Evolutionary conservation across 2,113 vertebrate species (phyloP).

Genomic region (Rhizomys pruinosus): DNA sequence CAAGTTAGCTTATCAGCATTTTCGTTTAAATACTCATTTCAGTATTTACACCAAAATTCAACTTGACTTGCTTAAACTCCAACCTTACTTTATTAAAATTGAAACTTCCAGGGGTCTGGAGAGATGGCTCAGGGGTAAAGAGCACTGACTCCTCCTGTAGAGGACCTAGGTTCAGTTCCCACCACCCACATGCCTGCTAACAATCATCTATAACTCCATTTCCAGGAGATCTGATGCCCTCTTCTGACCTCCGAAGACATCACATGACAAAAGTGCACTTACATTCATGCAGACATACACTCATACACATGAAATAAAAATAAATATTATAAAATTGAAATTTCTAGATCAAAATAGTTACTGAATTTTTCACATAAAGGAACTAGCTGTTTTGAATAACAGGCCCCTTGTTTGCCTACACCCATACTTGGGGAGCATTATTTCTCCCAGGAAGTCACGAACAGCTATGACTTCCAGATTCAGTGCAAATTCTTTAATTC

Average conservation of each 20-base stretch:
- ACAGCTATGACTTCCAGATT: not conserved
- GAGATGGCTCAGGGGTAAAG: too few relatives aligned
- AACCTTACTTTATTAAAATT: slow-evolving; percentile 55
- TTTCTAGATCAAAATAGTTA: slow-evolving; percentile 68
- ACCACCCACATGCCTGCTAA: too few relatives aligned
- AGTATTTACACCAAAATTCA: slow-evolving; percentile 14
- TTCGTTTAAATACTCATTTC: slow-evolving; percentile 17
- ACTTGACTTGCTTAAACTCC: not conserved
- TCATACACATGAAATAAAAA: too few relatives aligned
- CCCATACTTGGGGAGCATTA: not conserved
- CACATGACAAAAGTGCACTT: too few relatives aligned
- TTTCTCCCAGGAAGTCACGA: accelerated
- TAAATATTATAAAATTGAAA: not conserved
- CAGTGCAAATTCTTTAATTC: not conserved
- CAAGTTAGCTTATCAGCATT: slow-evolving; percentile 14
- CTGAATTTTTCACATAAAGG: slow-evolving; percentile 47
- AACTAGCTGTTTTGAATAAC: slow-evolving; percentile 26
- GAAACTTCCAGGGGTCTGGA: not conserved
- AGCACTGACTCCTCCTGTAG: too few relatives aligned
- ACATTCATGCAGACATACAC: too few relatives aligned
- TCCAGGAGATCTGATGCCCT: too few relatives aligned
- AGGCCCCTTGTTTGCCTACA: not conserved
- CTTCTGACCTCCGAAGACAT: too few relatives aligned
- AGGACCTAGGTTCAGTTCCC: too few relatives aligned
- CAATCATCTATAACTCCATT: too few relatives aligned